phyloP scores from a whole-genome alignment of 1,140 invertebrate genomes.

The Trichoplusia ni region DNA sequence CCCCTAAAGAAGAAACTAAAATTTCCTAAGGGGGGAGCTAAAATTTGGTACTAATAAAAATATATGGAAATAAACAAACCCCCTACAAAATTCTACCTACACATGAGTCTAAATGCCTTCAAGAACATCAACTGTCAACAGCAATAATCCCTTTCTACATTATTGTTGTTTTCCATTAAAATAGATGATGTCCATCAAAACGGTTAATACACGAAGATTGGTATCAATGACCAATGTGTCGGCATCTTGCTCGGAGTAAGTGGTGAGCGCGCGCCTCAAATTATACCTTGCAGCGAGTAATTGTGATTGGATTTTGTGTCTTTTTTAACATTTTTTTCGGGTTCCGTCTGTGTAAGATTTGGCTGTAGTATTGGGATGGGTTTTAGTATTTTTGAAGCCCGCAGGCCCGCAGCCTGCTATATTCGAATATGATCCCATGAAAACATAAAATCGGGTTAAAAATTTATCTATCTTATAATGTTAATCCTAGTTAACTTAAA shows the following conservation, averaged over 20 bases:
- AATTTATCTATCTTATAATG: too few relatives aligned
- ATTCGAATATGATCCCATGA: background rate
- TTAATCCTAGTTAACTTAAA: too few relatives aligned
- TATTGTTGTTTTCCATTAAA: background rate
- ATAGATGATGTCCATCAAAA: background rate
- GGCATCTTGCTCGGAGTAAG: conserved; percentile 21
- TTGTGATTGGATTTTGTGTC: conserved; percentile 71
- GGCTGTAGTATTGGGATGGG: background rate
- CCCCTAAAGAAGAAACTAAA: too few relatives aligned
- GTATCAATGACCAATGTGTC: conserved; percentile 31
- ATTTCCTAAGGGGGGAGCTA: too few relatives aligned
- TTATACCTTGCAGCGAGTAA: conserved; percentile 56
- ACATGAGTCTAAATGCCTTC: too few relatives aligned
- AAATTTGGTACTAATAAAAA: too few relatives aligned
- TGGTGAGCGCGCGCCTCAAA: conserved; percentile 35
- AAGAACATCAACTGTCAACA: background rate
- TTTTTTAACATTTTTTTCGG: conserved; percentile 56
- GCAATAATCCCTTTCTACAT: background rate
- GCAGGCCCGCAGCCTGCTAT: too few relatives aligned
- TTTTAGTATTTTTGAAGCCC: too few relatives aligned
- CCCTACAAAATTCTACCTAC: too few relatives aligned
- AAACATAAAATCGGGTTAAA: too few relatives aligned
- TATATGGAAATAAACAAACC: too few relatives aligned
- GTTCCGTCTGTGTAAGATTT: conserved; percentile 25
- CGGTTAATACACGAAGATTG: background rate